phyloP scores from a whole-genome alignment of 2,113 vertebrate genomes.

The Damaliscus lunatus region DNA sequence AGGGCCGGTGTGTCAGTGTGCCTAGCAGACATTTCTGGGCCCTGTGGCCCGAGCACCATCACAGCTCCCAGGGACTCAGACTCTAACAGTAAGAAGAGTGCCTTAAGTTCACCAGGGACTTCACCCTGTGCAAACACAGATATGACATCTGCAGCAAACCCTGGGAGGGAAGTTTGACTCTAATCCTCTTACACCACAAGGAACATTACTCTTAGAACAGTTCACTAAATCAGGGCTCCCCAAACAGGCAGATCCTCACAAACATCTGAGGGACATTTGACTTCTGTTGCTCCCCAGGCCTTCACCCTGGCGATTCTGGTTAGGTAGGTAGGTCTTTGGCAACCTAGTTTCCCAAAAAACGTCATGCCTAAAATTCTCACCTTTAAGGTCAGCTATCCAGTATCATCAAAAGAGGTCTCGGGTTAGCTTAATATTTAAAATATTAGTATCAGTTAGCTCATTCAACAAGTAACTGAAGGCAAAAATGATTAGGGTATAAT shows the following conservation, averaged over 20 bases:
- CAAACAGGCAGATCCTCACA: neutral
- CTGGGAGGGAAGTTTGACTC: neutral
- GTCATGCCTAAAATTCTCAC: neutral
- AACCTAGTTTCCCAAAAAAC: neutral
- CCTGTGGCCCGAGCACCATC: neutral
- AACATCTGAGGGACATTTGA: neutral
- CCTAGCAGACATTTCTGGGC: neutral
- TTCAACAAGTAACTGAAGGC: neutral
- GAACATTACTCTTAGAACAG: neutral
- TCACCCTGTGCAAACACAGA: neutral
- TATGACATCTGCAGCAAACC: neutral
- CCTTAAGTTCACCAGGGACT: neutral
- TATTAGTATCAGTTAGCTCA: neutral
- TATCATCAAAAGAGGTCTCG: neutral
- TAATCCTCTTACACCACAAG: neutral
- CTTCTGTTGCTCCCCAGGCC: no score
- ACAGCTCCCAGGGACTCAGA: neutral
- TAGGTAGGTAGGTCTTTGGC: neutral
- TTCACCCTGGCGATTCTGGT: neutral
- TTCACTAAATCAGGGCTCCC: neutral
- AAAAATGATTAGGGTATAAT: neutral
- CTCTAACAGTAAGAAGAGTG: neutral
- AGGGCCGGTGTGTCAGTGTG: neutral
- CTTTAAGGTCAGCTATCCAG: neutral
- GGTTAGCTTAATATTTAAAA: neutral